Conservation (phyloP, 2,113 vertebrate species). For the Xyliphius kryptos region DNA sequence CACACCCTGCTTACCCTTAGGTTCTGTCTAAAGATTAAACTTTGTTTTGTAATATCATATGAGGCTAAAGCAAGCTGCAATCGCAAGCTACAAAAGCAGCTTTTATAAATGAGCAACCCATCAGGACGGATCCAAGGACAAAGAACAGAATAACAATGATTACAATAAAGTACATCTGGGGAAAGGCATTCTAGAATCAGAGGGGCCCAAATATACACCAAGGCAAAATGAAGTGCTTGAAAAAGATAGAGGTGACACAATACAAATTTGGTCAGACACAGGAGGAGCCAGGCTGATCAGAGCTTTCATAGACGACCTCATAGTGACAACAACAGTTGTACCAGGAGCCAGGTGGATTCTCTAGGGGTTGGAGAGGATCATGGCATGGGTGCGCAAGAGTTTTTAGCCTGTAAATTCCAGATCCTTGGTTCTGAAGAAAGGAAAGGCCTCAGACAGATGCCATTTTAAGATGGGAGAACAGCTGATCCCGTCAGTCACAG, state of each 20-base stretch:
- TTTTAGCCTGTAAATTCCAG: too few relatives aligned
- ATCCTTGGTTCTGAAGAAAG: too few relatives aligned
- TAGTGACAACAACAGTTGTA: slow-evolving; percentile 10
- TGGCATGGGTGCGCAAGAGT: slow-evolving; percentile 6
- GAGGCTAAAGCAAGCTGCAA: too few relatives aligned
- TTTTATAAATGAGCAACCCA: background rate
- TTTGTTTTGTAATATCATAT: too few relatives aligned
- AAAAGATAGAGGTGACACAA: background rate
- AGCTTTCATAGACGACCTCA: slow-evolving; percentile 1
- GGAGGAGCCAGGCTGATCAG: slow-evolving; percentile 15
- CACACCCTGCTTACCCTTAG: too few relatives aligned
- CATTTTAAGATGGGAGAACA: too few relatives aligned
- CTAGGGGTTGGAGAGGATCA: background rate
- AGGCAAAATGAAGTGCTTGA: background rate
- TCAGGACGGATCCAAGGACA: background rate
- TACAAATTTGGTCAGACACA: slow-evolving; percentile 11
- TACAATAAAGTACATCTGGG: background rate
- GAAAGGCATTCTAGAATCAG: background rate
- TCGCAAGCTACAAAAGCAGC: background rate
- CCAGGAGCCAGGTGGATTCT: slow-evolving; percentile 7
- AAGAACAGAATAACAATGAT: background rate
- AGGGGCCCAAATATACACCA: background rate
- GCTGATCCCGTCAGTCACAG: slow-evolving; percentile 12
- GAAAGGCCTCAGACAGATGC: too few relatives aligned
- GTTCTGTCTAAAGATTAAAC: too few relatives aligned